A percentile compares a stretch with the other conserved stretches of the same genome.
phyloP scores from a whole-genome alignment of 2,888 invertebrate species.

The Helleia helle region DNA sequence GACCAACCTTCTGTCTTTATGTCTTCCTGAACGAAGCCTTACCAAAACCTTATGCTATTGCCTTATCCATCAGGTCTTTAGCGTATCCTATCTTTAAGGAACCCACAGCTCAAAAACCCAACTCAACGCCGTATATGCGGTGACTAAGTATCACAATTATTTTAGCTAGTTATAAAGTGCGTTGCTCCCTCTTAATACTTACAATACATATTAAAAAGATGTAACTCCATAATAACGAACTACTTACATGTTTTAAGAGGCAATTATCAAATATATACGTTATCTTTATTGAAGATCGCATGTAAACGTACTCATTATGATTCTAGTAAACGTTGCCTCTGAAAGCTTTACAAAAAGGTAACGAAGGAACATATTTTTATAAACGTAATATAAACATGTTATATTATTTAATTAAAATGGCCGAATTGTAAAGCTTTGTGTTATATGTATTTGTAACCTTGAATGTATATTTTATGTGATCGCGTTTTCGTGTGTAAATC shows the following conservation, averaged over 20 bases:
- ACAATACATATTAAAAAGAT: not conserved
- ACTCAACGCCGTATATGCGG: too few relatives aligned
- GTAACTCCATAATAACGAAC: not conserved
- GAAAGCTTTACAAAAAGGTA: constrained; percentile 1
- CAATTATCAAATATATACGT: not conserved
- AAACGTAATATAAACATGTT: not conserved
- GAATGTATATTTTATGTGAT: too few relatives aligned
- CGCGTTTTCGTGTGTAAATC: too few relatives aligned
- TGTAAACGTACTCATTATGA: not conserved
- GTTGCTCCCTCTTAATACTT: not conserved
- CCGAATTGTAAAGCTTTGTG: not conserved
- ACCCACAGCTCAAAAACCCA: too few relatives aligned
- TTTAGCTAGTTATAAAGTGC: not conserved
- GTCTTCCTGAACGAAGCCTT: too few relatives aligned
- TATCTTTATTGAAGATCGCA: constrained; percentile 2
- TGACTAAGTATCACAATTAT: too few relatives aligned
- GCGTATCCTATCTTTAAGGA: too few relatives aligned
- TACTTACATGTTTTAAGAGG: constrained; percentile 4
- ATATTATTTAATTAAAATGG: not conserved
- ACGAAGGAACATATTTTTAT: not conserved
- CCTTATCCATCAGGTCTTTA: too few relatives aligned
- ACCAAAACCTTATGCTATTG: too few relatives aligned
- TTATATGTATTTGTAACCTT: not conserved
- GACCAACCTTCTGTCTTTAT: too few relatives aligned
- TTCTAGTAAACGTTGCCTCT: too few relatives aligned